Percentiles rank a stretch among this genome's conserved stretches.
Conservation (phyloP, 2,113 vertebrate genomes). For the Ophthalmotilapia sp. region DNA sequence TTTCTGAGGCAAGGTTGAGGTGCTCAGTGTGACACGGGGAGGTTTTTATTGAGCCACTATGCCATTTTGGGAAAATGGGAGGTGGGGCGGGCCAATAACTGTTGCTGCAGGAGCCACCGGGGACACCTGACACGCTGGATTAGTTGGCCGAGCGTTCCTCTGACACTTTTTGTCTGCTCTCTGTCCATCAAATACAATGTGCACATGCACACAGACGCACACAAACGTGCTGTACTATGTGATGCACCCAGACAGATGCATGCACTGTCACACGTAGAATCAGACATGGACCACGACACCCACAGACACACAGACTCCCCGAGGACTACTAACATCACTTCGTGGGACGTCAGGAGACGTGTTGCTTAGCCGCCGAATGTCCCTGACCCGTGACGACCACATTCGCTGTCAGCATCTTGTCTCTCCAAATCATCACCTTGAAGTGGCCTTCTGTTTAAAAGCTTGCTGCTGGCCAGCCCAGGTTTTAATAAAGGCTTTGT, state of each 20-base stretch:
- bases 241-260: not conserved
- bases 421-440: constrained; percentile 36
- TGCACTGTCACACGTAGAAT: not conserved
- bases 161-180: constrained; percentile 48
- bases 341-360: constrained; percentile 29
- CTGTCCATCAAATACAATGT: constrained; percentile 19
- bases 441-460: not conserved
- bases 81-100: constrained; percentile 3
- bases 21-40: not conserved
- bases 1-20: constrained; percentile 6
- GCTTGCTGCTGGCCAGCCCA: not conserved
- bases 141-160: constrained; percentile 22
- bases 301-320: constrained; percentile 18
- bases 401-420: constrained; percentile 53
- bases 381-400: constrained; percentile 36
- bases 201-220: not conserved
- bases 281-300: constrained; percentile 8
- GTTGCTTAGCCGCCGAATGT: constrained; percentile 30
- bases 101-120: constrained; percentile 16
- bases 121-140: constrained; percentile 56
- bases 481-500: not conserved
- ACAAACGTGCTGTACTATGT: not conserved
- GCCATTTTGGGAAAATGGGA: constrained; percentile 17
- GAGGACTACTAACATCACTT: constrained; percentile 50
- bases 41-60: constrained; percentile 25